phyloP scores from a whole-genome alignment of 1,140 invertebrate species.

The Drosophila saltans region DNA sequence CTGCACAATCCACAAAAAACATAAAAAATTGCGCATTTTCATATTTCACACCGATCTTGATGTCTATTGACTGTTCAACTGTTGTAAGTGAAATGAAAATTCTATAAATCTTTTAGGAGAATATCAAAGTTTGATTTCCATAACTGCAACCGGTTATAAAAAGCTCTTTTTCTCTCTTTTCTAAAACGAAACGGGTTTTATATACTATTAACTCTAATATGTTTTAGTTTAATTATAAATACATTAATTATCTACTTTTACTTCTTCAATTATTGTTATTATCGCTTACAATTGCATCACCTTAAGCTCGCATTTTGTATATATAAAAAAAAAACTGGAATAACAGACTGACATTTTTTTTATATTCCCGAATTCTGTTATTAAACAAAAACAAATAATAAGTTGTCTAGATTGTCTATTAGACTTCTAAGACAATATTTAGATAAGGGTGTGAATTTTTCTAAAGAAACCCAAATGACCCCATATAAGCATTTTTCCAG shows the following conservation, averaged over 20 bases:
- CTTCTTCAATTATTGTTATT: background rate
- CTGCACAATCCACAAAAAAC: conserved; percentile 13
- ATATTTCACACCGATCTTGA: background rate
- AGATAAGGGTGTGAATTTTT: too few species aligned
- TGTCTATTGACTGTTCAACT: conserved; percentile 15
- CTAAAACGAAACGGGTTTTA: background rate
- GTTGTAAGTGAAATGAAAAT: conserved; percentile 30
- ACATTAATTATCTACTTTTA: background rate
- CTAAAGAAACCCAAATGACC: background rate
- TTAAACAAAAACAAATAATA: too few species aligned
- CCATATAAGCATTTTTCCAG: background rate
- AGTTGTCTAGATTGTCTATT: too few species aligned
- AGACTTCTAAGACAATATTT: too few species aligned
- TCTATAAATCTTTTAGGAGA: background rate
- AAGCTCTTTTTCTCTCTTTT: conserved; percentile 1
- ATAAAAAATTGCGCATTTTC: conserved; percentile 33
- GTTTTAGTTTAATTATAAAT: background rate
- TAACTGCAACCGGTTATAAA: background rate
- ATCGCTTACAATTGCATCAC: background rate
- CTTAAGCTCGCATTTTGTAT: too few species aligned
- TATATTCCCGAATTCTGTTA: too few species aligned
- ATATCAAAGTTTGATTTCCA: background rate
- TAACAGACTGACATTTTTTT: too few species aligned
- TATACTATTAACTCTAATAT: background rate
- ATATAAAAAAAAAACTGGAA: too few species aligned